phyloP scores from a whole-genome alignment of 2,113 vertebrate genomes.

The Dasyornis broadbenti region DNA sequence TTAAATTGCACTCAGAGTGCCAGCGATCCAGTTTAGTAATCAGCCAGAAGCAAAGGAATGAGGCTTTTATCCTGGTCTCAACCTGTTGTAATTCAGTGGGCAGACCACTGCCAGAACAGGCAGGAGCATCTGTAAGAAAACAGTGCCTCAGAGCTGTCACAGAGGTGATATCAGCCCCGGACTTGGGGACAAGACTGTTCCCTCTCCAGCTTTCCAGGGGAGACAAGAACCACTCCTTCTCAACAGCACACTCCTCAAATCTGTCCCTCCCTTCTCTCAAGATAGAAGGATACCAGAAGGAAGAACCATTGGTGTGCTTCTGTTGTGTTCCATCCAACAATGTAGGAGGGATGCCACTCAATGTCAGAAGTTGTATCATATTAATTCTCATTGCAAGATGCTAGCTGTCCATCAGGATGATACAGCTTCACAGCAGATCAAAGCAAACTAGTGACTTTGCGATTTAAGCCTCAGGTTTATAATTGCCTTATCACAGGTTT shows the following conservation, averaged over 20 bases:
- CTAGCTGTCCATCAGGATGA: no score
- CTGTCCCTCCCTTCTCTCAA: neutral
- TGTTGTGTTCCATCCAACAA: neutral
- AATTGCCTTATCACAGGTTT: no score
- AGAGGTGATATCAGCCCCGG: neutral
- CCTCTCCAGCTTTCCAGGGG: neutral
- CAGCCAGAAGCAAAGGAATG: neutral
- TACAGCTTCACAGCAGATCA: no score
- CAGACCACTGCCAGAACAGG: neutral
- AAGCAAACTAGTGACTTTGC: no score
- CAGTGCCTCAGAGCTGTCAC: neutral
- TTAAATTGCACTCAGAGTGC: neutral
- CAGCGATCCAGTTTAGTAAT: neutral
- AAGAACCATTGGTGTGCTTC: neutral
- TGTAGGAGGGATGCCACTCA: accelerated
- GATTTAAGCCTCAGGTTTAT: no score
- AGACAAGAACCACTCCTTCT: neutral
- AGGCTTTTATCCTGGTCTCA: neutral
- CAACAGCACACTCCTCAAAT: neutral
- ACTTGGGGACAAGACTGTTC: neutral
- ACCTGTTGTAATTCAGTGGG: no score
- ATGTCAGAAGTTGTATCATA: no score
- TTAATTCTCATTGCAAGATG: no score
- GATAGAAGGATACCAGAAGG: neutral
- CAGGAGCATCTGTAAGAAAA: neutral